Base-by-base conservation (phyloP, 2,797 vertebrate genomes). In the Nyctalus aviator region DNA sequence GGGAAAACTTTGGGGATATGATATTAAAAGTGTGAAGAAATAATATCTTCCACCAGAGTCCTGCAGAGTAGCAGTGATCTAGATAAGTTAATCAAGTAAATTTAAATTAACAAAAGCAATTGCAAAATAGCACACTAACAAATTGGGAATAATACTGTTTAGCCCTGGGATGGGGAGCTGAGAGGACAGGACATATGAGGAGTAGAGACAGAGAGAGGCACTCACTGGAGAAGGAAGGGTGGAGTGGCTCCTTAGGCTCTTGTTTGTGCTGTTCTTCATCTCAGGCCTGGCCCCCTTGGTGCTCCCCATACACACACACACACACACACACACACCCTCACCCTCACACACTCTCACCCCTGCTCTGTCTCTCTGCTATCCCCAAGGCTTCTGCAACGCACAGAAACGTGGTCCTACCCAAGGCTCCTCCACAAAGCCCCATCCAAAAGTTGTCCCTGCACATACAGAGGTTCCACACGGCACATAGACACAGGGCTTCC, bases 51-150 rank as follows among this genome's bases (percentile, higher is more conserved):
- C 1, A 44, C 53, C 66, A 71, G 57, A 66, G 84, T 32, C 57
- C 50, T 35, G 12, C 21, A 44, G 35, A 50, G 77, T 1, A 20
- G 0, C 35, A n/a, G n/a, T 62, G 66, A 27, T 12, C n/a, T 1
- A 46, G 69, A 20, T 35, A 27, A 14, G 35, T 69, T 46, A 44
- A 72, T 12, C 27, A 62, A 3, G 27, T 55, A 11, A 81, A 78
- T n/a, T 44, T 44, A 32, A 86, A 64, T 50, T 83, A 55, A 66
- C 44, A 94, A 68, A 84, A 64, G 2, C 20, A 27, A 66, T 55
- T 23, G 20, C 35, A 64, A 53, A 75, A 50, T 53, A 68, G 44
- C 7, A 3, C 27, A 69, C 7, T 30, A 44, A 27, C 30, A 46
- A 17, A 30, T 21, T 84, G 11, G 21, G 50, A 89, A 77, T 48